Evolutionary conservation across 2,888 invertebrate species (phyloP).

Genomic region (Oscheius sp.): DNA sequence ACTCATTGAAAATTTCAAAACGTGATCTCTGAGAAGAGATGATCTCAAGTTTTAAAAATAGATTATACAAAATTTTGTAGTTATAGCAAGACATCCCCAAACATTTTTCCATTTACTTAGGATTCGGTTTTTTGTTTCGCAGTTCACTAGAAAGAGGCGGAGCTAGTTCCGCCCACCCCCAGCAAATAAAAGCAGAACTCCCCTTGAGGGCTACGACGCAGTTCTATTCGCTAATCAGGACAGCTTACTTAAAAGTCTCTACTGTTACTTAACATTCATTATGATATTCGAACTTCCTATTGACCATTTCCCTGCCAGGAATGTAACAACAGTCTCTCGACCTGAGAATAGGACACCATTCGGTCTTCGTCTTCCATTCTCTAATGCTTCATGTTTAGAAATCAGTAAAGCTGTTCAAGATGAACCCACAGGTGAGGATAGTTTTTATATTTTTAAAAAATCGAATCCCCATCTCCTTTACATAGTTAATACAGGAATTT

Average conservation of each 20-base stretch:
- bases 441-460: neutral
- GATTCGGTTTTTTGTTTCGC: neutral
- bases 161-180: constrained; percentile 1
- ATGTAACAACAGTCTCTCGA: neutral
- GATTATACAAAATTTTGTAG: no score
- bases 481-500: neutral
- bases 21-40: no score
- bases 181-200: constrained; percentile 8
- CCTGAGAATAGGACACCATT: neutral
- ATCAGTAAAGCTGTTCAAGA: constrained; percentile 6
- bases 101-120: no score
- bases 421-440: constrained; percentile 9
- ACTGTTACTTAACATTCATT: neutral
- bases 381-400: constrained; percentile 11
- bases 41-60: no score
- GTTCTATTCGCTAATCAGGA: constrained; percentile 11
- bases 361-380: neutral
- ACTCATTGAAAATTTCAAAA: no score
- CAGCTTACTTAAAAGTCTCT: neutral
- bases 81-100: no score
- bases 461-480: neutral
- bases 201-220: constrained; percentile 5
- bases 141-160: constrained; percentile 1
- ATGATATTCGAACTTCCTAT: constrained; percentile 32
- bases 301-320: constrained; percentile 26